Conservation (phyloP, 2,113 vertebrate genomes). For the Polypterus senegalus region DNA sequence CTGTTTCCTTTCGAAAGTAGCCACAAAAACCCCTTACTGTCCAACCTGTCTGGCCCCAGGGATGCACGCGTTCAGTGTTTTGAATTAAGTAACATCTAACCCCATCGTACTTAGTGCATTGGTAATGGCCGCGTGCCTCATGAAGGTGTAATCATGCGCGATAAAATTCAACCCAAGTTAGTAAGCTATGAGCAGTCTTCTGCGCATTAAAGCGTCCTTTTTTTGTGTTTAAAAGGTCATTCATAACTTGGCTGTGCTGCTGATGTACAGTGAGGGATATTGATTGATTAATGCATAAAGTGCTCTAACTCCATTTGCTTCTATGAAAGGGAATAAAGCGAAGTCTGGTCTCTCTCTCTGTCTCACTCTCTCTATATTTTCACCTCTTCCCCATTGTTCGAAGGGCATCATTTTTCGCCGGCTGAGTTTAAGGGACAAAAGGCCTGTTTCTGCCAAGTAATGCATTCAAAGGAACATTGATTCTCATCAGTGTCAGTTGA, state of each 20-base stretch:
- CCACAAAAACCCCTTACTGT: no score
- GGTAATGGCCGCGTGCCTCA: constrained; percentile 64
- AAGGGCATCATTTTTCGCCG: constrained; percentile 74
- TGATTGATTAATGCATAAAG: constrained; percentile 99
- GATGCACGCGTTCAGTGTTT: constrained; percentile 19
- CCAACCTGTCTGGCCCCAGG: no score
- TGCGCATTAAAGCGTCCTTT: constrained; percentile 92
- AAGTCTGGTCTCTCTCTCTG: constrained; percentile 44
- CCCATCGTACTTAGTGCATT: constrained; percentile 59
- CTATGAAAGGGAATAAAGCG: constrained; percentile 86
- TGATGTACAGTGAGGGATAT: constrained; percentile 98
- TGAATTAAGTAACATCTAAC: constrained; percentile 57
- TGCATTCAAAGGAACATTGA: constrained; percentile 88
- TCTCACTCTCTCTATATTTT: constrained; percentile 69
- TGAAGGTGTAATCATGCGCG: constrained; percentile 74
- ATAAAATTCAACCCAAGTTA: constrained; percentile 75
- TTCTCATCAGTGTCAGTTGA: constrained; percentile 93
- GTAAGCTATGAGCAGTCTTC: constrained; percentile 85
- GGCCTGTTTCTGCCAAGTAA: constrained; percentile 92
- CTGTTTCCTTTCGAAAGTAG: constrained; percentile 9
- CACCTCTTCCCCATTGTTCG: constrained; percentile 92
- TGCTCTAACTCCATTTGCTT: constrained; percentile 98
- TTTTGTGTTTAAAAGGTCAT: constrained; percentile 95
- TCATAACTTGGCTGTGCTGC: constrained; percentile 92
- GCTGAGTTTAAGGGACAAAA: constrained; percentile 88